phyloP scores from a whole-genome alignment of 2,113 vertebrate genomes.

The Sebastes fasciatus region DNA sequence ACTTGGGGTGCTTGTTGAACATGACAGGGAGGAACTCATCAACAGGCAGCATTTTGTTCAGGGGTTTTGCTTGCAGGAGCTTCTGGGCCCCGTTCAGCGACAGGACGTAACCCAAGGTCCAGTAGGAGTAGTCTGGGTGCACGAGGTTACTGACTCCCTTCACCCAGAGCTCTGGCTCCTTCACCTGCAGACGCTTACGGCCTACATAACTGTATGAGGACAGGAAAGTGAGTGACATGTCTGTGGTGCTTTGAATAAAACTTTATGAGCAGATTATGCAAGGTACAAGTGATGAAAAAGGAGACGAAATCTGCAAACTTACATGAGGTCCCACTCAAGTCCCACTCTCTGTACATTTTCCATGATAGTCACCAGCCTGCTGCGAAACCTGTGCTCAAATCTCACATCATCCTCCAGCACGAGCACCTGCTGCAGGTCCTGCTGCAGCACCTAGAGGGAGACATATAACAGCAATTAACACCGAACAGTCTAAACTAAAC shows the following conservation, averaged over 20 bases:
- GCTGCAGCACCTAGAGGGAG: conserved; percentile 83
- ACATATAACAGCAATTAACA: background rate
- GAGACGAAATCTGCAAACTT: conserved; percentile 57
- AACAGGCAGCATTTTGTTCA: conserved; percentile 92
- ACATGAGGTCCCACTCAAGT: conserved; percentile 93
- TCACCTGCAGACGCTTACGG: conserved; percentile 91
- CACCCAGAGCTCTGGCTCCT: conserved; percentile 87
- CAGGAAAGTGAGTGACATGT: background rate
- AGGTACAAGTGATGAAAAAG: background rate
- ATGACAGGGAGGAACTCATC: conserved; percentile 93
- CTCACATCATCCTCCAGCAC: conserved; percentile 92
- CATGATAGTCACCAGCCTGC: conserved; percentile 86
- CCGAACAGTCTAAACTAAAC: too few relatives aligned
- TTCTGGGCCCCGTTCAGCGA: conserved; percentile 90
- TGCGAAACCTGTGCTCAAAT: conserved; percentile 90
- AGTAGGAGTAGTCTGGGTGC: conserved; percentile 92
- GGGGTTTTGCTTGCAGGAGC: conserved; percentile 86
- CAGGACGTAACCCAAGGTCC: conserved; percentile 90
- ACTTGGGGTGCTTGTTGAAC: conserved; percentile 95
- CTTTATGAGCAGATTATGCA: background rate
- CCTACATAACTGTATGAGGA: conserved; percentile 86
- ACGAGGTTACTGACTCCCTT: conserved; percentile 90
- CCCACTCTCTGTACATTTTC: conserved; percentile 80
- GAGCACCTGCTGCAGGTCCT: conserved; percentile 84
- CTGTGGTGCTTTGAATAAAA: background rate